Conservation (phyloP, 2,797 vertebrate species). For the Tinamus major region DNA sequence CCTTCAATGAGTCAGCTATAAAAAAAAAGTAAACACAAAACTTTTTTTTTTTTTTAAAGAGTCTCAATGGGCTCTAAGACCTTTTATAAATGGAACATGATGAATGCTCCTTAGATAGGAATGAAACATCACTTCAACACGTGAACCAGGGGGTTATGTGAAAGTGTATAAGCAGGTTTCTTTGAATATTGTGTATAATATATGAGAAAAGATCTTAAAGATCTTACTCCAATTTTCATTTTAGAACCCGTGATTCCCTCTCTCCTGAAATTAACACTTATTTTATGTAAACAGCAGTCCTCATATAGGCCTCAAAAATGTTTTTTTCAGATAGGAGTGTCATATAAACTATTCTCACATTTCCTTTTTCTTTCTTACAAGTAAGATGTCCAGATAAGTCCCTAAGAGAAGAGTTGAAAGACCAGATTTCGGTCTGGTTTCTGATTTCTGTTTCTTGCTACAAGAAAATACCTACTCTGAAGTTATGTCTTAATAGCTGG, state of each 20-base stretch:
- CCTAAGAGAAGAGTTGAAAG: not conserved
- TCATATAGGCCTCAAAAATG: not conserved
- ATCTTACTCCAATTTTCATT: not conserved
- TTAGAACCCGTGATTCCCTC: not conserved
- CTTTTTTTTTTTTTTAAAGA: not conserved
- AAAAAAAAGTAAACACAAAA: not conserved
- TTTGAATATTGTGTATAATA: not conserved
- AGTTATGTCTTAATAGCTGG: not conserved
- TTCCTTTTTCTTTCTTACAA: not conserved
- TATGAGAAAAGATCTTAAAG: not conserved
- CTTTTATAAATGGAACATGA: not conserved
- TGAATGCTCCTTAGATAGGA: not conserved
- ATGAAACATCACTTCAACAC: not conserved
- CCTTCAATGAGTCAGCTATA: not conserved
- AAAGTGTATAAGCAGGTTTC: not conserved
- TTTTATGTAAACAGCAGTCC: not conserved
- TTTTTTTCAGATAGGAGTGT: not conserved
- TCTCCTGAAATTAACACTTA: not conserved
- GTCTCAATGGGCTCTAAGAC: not conserved
- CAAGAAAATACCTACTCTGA: not conserved
- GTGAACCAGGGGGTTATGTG: fast-evolving
- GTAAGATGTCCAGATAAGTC: not conserved
- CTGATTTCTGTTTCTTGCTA: not conserved
- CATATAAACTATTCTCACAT: not conserved
- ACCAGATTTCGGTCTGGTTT: not conserved